Evolutionary conservation across 2,113 vertebrate species (phyloP).

Genomic region (Thamnaconus septentrionalis): DNA sequence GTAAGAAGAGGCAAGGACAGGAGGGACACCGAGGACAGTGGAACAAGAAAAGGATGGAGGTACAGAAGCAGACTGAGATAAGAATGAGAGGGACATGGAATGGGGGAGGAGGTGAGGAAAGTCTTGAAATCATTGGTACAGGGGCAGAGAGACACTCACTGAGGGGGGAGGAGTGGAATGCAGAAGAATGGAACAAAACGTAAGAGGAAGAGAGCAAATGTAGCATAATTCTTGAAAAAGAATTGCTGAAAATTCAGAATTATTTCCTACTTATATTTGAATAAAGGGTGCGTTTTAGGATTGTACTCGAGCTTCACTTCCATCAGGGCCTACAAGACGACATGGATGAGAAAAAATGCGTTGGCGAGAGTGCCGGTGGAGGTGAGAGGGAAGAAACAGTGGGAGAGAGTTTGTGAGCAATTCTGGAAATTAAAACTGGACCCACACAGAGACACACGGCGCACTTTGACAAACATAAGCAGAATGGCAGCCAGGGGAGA

Average conservation of each 20-base stretch:
- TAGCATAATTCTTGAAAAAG: too few species aligned
- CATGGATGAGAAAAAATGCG: background rate
- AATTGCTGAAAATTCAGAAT: too few species aligned
- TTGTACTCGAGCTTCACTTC: too few species aligned
- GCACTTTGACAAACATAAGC: conserved; percentile 53
- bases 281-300: too few species aligned
- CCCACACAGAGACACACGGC: conserved; percentile 22
- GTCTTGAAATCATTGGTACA: background rate
- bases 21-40: conserved; percentile 14
- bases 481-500: conserved; percentile 23
- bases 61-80: conserved; percentile 2
- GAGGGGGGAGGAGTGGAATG: background rate
- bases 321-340: background rate
- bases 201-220: background rate
- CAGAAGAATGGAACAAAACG: background rate
- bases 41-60: conserved; percentile 8
- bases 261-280: too few species aligned
- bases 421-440: conserved; percentile 62
- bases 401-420: conserved; percentile 49
- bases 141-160: background rate
- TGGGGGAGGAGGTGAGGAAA: conserved; percentile 7
- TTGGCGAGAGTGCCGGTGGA: background rate
- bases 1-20: conserved; percentile 9
- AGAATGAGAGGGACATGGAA: background rate
- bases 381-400: background rate